Conservation (phyloP, 2,888 invertebrate genomes). For the Cordilura impudica region DNA sequence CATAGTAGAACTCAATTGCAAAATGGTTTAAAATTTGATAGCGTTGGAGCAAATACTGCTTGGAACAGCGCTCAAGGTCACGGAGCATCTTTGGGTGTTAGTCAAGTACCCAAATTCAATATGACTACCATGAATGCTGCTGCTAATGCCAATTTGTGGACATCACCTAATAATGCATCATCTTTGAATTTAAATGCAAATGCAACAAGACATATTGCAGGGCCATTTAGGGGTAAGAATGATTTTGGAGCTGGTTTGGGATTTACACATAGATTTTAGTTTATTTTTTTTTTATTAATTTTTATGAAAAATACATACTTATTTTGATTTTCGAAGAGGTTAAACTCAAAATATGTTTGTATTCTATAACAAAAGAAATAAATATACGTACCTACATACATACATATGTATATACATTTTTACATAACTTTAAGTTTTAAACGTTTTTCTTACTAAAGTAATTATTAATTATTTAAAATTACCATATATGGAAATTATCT, state of each 20-base stretch:
- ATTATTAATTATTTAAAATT: neutral
- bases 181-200: conserved; percentile 70
- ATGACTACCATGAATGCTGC: conserved; percentile 67
- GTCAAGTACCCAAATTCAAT: conserved; percentile 68
- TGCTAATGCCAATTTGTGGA: conserved; percentile 69
- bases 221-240: conserved; percentile 64
- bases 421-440: no score
- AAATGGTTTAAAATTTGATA: conserved; percentile 67
- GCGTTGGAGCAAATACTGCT: conserved; percentile 68
- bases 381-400: no score
- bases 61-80: conserved; percentile 67
- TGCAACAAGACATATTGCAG: conserved; percentile 67
- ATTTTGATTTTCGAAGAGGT: no score
- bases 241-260: conserved; percentile 66
- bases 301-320: neutral
- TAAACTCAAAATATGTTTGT: no score
- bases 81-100: conserved; percentile 67
- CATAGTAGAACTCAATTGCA: conserved; percentile 67
- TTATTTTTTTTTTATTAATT: neutral
- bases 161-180: conserved; percentile 67
- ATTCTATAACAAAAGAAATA: no score
- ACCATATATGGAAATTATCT: neutral
- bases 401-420: no score
- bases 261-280: conserved; percentile 66
- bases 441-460: no score